Base-by-base conservation (phyloP, 2,888 invertebrate species). In the Zygothrica quintamaculata region DNA sequence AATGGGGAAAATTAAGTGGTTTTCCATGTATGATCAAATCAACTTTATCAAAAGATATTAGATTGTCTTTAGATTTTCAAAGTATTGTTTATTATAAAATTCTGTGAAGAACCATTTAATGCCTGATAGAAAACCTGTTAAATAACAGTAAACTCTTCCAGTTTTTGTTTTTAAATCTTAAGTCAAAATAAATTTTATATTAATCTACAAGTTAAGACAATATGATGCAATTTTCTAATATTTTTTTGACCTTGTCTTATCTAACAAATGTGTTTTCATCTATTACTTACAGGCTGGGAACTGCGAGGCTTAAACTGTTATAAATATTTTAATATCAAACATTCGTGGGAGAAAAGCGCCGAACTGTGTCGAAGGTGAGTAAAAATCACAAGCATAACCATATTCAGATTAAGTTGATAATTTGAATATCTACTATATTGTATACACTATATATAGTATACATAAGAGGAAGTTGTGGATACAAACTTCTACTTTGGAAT, bases 271-370 rank as follows among this genome's bases (percentile, higher is more conserved):
- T 46, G 31, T 51, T 37, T 55, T 47, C 18, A 58, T 40, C 16
- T 22, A 50, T 12, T 57, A 57, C 89, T 94, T 94, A 50, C 94
- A 97, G 98, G 97, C 89, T 98, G 98, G 98, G 97, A 97, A 92
- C 93, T 97, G 86, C 94, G 94, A 92, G 97, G 97, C 88, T 94
- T 97, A 88, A 94, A 97, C 92, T 98, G 98, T 92, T 98, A 97
- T 92, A 97, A 96, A 93, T 97, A 96, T 93, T 98, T 98, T 92
- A 96, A 96, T 92, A 97, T 97, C 90, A 95, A 95, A 91, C 97
- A 98, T 93, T 98, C 98, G 74, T 98, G 97, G 97, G 96, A 96
- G 92, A 97, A 97, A 92, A 97, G 97, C 79, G 97, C 97, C 74
- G 97, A 97, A 92, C 93, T 98, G 92, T 98, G 98, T 93, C 95